Conservation (phyloP, 2,797 vertebrate genomes). For the Diceros bicornis region DNA sequence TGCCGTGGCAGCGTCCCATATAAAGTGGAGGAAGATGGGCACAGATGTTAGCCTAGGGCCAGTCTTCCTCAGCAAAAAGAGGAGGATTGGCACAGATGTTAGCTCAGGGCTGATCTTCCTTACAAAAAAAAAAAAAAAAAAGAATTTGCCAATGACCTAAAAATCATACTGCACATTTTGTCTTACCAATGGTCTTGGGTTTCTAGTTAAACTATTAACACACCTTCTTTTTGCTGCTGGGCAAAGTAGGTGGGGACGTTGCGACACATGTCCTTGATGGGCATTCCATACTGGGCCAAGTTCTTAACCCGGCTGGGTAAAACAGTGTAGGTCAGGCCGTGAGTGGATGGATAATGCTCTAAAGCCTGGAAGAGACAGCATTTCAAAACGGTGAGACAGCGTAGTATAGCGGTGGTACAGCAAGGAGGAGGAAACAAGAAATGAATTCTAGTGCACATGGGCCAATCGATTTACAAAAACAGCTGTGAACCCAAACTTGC, state of each 20-base stretch:
- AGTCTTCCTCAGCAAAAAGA: too few relatives aligned
- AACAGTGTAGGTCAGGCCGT: constrained; percentile 71
- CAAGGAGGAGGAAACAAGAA: not conserved
- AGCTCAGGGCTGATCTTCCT: too few relatives aligned
- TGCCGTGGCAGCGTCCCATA: too few relatives aligned
- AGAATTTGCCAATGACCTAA: not conserved
- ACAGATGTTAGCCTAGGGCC: too few relatives aligned
- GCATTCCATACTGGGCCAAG: constrained; percentile 69
- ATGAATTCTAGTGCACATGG: accelerated
- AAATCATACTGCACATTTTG: not conserved
- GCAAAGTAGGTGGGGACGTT: constrained; percentile 78
- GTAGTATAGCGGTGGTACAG: too few relatives aligned
- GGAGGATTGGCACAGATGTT: too few relatives aligned
- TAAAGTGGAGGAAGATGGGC: too few relatives aligned
- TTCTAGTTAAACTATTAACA: constrained; percentile 45
- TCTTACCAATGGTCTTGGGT: not conserved
- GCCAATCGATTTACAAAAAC: not conserved
- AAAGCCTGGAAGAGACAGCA: not conserved
- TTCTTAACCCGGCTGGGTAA: constrained; percentile 75
- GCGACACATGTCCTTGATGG: constrained; percentile 76
- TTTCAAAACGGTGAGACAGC: not conserved
- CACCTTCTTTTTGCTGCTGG: constrained; percentile 72
- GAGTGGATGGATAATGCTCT: constrained; percentile 43
- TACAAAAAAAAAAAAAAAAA: too few relatives aligned
- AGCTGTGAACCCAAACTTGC: not conserved